These are phyloP conservation scores for Triops longicaudatus DNA, from an alignment of 1,140 invertebrate genomes.

Conservation along the genomic window DNA sequence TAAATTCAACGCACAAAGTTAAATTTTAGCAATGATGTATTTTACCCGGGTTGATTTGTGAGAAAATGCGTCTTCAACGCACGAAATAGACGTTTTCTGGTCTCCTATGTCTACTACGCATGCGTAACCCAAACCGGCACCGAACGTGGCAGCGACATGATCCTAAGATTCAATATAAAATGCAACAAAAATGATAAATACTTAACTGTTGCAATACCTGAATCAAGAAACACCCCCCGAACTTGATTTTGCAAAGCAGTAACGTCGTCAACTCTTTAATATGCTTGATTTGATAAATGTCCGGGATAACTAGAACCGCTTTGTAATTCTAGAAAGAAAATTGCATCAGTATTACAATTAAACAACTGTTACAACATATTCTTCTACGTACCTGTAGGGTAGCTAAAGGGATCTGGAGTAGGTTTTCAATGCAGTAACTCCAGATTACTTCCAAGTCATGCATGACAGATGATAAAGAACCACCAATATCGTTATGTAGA, in stretches of 20 bases:
- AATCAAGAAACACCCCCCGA: slow-evolving; percentile 79
- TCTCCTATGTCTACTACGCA: slow-evolving; percentile 94
- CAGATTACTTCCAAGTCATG: slow-evolving; percentile 81
- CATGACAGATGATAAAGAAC: slow-evolving; percentile 70
- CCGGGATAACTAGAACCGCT: slow-evolving; percentile 79
- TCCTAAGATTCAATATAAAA: slow-evolving; percentile 48
- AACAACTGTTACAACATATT: slow-evolving; percentile 25
- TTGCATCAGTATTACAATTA: slow-evolving; percentile 13
- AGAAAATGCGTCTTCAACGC: slow-evolving; percentile 92
- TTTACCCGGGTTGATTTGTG: slow-evolving; percentile 70
- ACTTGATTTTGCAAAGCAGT: slow-evolving; percentile 71
- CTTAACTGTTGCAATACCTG: slow-evolving; percentile 49
- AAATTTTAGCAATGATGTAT: slow-evolving; percentile 17
- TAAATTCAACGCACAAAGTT: background rate
- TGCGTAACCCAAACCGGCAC: slow-evolving; percentile 78
- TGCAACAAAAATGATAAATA: slow-evolving; percentile 24
- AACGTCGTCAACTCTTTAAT: slow-evolving; percentile 76
- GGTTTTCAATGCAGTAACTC: slow-evolving; percentile 64
- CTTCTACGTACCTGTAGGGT: slow-evolving; percentile 53
- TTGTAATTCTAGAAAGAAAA: slow-evolving; percentile 55
- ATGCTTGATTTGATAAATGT: slow-evolving; percentile 80
- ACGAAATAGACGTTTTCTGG: slow-evolving; percentile 89
- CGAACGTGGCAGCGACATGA: slow-evolving; percentile 88
- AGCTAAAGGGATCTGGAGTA: slow-evolving; percentile 63
- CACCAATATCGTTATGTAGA: slow-evolving; percentile 68